Percentiles rank a stretch among this genome's conserved stretches.
phyloP scores from a whole-genome alignment of 2,113 vertebrate genomes.

The Centropristis striata region DNA sequence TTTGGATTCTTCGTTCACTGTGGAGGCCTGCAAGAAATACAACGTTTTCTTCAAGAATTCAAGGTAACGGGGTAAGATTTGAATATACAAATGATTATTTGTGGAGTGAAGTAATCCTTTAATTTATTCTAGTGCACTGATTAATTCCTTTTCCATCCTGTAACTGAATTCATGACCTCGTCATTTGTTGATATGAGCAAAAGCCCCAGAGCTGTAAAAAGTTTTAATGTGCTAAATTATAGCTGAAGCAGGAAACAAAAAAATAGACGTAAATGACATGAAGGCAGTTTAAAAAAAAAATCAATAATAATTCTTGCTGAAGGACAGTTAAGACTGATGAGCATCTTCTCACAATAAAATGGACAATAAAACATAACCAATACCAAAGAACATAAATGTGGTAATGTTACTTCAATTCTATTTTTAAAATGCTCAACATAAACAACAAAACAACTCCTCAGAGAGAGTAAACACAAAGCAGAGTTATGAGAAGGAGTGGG shows the following conservation, averaged over 20 bases:
- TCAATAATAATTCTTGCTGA: neutral
- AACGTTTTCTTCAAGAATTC: too few species aligned
- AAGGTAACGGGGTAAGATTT: too few species aligned
- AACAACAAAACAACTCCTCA: neutral
- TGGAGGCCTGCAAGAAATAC: too few species aligned
- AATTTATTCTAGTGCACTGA: neutral
- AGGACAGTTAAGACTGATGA: neutral
- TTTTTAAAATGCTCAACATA: conserved; percentile 1
- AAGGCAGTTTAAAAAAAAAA: neutral
- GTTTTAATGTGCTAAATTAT: too few species aligned
- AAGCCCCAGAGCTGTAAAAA: too few species aligned
- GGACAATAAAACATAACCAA: neutral
- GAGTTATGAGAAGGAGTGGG: conserved; percentile 17
- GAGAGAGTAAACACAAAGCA: conserved; percentile 15
- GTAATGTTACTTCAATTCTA: neutral
- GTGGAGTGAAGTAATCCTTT: too few species aligned
- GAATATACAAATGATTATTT: too few species aligned
- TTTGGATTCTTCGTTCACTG: too few species aligned
- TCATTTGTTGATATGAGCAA: too few species aligned
- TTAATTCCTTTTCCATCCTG: neutral
- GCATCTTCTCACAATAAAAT: neutral
- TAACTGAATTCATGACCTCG: too few species aligned
- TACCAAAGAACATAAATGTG: neutral
- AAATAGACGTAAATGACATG: neutral
- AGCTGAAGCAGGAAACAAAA: neutral